A percentile compares a stretch with the other conserved stretches of the same genome.
phyloP scores from a whole-genome alignment of 2,888 invertebrate species.

The Drosophila melanosoma region DNA sequence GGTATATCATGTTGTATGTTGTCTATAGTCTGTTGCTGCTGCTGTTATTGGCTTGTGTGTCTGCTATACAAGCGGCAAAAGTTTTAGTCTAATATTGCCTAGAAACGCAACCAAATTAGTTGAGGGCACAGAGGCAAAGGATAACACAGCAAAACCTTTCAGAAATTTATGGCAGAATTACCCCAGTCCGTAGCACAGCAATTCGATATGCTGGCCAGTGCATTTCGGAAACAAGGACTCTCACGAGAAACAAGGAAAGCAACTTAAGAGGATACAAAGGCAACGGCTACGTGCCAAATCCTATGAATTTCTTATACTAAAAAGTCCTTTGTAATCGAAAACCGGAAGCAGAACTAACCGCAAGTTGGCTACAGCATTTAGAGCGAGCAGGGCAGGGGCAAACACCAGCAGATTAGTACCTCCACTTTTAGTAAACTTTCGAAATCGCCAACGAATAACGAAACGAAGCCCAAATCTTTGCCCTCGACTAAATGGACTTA shows the following conservation, averaged over 20 bases:
- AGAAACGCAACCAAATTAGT: constrained; percentile 62
- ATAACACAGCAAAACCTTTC: constrained; percentile 66
- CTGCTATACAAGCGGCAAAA: constrained; percentile 39
- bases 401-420: constrained; percentile 66
- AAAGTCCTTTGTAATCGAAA: constrained; percentile 76
- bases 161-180: constrained; percentile 66
- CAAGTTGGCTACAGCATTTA: constrained; percentile 53
- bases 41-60: constrained; percentile 54
- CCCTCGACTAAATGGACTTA: background rate
- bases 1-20: constrained; percentile 64
- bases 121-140: constrained; percentile 32
- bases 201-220: constrained; percentile 39
- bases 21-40: constrained; percentile 24
- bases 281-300: constrained; percentile 66
- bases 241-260: constrained; percentile 64
- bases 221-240: constrained; percentile 42
- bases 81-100: constrained; percentile 61
- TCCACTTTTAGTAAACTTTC: constrained; percentile 65
- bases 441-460: constrained; percentile 23
- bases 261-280: constrained; percentile 63
- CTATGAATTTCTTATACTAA: constrained; percentile 76
- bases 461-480: constrained; percentile 39
- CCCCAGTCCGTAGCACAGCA: constrained; percentile 13
- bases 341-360: constrained; percentile 69
- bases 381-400: constrained; percentile 47